A percentile compares a stretch with the other conserved stretches of the same genome.
Conservation (phyloP, 1,140 invertebrate genomes). For the Anthonomus grandis region DNA sequence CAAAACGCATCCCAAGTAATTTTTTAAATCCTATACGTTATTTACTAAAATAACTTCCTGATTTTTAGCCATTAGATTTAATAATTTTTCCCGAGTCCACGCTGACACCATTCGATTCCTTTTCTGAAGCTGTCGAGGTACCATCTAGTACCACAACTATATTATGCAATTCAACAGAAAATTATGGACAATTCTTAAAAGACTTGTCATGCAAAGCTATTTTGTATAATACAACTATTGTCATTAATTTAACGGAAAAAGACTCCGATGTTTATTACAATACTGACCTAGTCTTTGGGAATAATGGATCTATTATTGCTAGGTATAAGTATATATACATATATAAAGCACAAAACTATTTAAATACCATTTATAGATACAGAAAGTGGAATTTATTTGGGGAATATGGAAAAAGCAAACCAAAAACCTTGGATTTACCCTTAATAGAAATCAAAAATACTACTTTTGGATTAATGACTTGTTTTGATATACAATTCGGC, state of each 20-base stretch:
- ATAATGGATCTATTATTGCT: constrained; percentile 15
- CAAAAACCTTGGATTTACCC: constrained; percentile 46
- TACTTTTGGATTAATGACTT: constrained; percentile 72
- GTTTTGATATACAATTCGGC: constrained; percentile 74
- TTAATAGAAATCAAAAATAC: constrained; percentile 78
- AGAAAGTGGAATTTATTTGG: constrained; percentile 64
- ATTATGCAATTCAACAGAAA: constrained; percentile 24
- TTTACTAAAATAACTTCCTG: background rate
- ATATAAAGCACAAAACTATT: background rate
- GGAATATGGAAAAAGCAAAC: constrained; percentile 53
- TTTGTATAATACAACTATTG: constrained; percentile 55
- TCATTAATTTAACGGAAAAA: constrained; percentile 69
- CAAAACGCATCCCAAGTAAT: background rate
- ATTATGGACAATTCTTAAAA: constrained; percentile 25
- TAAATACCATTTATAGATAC: constrained; percentile 51
- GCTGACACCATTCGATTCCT: constrained; percentile 3
- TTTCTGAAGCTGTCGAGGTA: background rate
- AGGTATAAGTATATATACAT: constrained; percentile 5
- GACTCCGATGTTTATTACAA: constrained; percentile 55
- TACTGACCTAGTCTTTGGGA: constrained; percentile 58
- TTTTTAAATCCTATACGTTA: background rate
- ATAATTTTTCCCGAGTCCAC: constrained; percentile 29
- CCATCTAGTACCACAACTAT: background rate
- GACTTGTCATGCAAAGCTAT: constrained; percentile 49
- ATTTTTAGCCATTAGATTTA: constrained; percentile 21